These are phyloP conservation scores for Drosophila bunnanda DNA, from an alignment of 2,888 invertebrate species.

Conservation along the genomic window DNA sequence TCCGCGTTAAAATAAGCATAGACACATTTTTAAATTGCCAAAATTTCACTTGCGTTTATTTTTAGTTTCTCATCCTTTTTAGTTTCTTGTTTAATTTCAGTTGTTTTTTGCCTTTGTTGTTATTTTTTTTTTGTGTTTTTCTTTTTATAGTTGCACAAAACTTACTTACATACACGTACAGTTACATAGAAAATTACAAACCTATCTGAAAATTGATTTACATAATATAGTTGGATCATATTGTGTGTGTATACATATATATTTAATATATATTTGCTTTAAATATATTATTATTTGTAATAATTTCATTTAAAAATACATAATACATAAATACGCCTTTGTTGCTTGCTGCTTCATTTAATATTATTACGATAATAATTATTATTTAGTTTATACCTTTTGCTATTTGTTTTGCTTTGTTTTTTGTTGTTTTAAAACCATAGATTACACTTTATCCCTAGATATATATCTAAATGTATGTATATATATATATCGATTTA, in stretches of 20 bases:
- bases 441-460: slow-evolving; percentile 70
- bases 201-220: slow-evolving; percentile 69
- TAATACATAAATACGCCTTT: slow-evolving; percentile 74
- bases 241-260: slow-evolving; percentile 44
- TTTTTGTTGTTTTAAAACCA: slow-evolving; percentile 56
- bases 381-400: slow-evolving; percentile 37
- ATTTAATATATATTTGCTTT: slow-evolving; percentile 35
- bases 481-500: slow-evolving; percentile 34
- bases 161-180: slow-evolving; percentile 55
- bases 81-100: slow-evolving; percentile 47
- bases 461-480: slow-evolving; percentile 27
- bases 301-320: slow-evolving; percentile 77
- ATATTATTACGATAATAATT: slow-evolving; percentile 36
- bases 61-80: slow-evolving; percentile 42
- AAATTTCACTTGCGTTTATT: slow-evolving; percentile 62
- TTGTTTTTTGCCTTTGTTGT: slow-evolving; percentile 28
- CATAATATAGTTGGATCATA: slow-evolving; percentile 44
- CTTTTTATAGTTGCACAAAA: slow-evolving; percentile 55
- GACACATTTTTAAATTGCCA: slow-evolving; percentile 57
- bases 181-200: slow-evolving; percentile 72
- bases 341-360: slow-evolving; percentile 37
- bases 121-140: slow-evolving; percentile 33
- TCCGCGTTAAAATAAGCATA: not conserved
- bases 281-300: slow-evolving; percentile 15
- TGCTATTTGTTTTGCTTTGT: slow-evolving; percentile 48